Percentiles rank a stretch among this genome's conserved stretches.
These are phyloP conservation scores for Temnothorax rugatulus DNA, from an alignment of 2,888 invertebrate genomes.

Conservation along the genomic window DNA sequence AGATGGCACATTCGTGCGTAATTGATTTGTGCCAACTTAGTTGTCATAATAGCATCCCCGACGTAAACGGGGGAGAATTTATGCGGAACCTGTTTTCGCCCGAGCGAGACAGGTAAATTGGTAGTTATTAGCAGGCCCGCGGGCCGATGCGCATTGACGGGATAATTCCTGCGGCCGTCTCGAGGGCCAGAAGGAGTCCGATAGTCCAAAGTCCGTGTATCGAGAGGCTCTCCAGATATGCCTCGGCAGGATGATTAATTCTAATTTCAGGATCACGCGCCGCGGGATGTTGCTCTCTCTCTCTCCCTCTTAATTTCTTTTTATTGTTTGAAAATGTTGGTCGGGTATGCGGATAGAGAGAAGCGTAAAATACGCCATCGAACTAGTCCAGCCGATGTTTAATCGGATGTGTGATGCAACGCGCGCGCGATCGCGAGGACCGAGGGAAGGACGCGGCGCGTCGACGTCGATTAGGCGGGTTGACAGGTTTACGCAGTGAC, in stretches of 20 bases:
- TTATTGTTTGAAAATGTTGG: neutral
- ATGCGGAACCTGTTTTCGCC: slow-evolving; percentile 80
- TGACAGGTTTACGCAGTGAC: slow-evolving; percentile 83
- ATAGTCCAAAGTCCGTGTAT: slow-evolving; percentile 18
- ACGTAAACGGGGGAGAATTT: slow-evolving; percentile 78
- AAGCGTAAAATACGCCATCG: neutral
- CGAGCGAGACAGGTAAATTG: slow-evolving; percentile 81
- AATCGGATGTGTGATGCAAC: slow-evolving; percentile 22
- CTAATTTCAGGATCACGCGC: slow-evolving; percentile 52
- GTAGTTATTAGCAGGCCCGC: slow-evolving; percentile 80
- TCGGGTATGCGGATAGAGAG: neutral
- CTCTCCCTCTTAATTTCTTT: neutral
- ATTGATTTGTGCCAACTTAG: slow-evolving; percentile 81
- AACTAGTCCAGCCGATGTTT: slow-evolving; percentile 5
- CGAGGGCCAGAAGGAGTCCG: slow-evolving; percentile 19
- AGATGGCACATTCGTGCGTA: slow-evolving; percentile 68
- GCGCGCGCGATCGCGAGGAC: slow-evolving; percentile 15
- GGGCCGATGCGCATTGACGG: slow-evolving; percentile 72
- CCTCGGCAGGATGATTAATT: slow-evolving; percentile 60
- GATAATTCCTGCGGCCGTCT: slow-evolving; percentile 64
- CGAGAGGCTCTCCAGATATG: slow-evolving; percentile 15
- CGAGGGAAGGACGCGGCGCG: slow-evolving; percentile 43
- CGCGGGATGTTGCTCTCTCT: slow-evolving; percentile 7
- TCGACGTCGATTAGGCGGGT: slow-evolving; percentile 79
- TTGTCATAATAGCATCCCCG: slow-evolving; percentile 80